These are phyloP conservation scores for Hybognathus amarus DNA, from an alignment of 2,797 vertebrate species.

Conservation along the genomic window DNA sequence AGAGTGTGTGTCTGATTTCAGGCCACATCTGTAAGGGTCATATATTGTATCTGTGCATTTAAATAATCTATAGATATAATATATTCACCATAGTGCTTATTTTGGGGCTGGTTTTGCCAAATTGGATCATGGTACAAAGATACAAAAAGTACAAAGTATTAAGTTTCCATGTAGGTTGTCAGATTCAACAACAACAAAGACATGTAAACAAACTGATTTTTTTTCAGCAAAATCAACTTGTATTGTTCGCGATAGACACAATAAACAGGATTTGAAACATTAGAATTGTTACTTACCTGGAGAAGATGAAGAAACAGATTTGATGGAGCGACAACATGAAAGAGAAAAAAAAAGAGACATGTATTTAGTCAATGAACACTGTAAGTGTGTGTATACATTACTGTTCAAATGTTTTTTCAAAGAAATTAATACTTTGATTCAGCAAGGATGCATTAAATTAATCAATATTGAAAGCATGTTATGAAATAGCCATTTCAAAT, in stretches of 20 bases:
- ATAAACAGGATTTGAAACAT: not conserved
- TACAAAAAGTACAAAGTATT: not conserved
- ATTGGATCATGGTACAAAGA: not conserved
- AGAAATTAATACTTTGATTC: not conserved
- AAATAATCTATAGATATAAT: not conserved
- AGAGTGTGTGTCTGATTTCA: conserved; percentile 1
- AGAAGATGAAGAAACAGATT: conserved; percentile 18
- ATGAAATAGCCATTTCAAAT: not conserved
- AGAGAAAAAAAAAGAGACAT: not conserved
- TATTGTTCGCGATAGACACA: not conserved
- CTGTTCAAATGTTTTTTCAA: not conserved
- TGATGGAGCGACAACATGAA: conserved; percentile 24
- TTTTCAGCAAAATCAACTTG: not conserved
- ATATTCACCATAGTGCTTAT: not conserved
- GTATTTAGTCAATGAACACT: not conserved
- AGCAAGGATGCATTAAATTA: not conserved
- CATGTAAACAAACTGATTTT: not conserved
- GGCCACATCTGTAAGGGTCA: not conserved
- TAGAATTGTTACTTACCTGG: conserved; percentile 37
- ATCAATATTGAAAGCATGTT: not conserved
- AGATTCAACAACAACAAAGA: not conserved
- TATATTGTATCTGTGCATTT: not conserved
- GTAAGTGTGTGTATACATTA: not conserved
- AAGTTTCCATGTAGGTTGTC: no score
- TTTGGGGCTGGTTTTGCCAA: not conserved